A percentile compares a stretch with the other conserved stretches of the same genome.
phyloP scores from a whole-genome alignment of 2,797 vertebrate species.

The Takifugu ocellatus region DNA sequence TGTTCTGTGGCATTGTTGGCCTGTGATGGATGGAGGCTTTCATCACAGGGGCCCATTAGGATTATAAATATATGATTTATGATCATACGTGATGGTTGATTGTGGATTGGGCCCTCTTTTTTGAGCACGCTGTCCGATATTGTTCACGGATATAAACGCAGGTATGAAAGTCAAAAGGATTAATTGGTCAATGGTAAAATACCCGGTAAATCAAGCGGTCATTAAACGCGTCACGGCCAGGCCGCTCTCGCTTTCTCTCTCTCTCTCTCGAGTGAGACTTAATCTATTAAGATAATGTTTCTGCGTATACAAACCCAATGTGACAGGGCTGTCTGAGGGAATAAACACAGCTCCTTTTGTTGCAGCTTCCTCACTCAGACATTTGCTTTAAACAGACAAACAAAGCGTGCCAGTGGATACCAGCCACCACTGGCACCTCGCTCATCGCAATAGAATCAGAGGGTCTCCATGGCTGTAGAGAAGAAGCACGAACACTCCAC shows the following conservation, averaged over 20 bases:
- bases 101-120: slow-evolving; percentile 12
- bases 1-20: slow-evolving; percentile 66
- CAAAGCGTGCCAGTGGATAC: slow-evolving; percentile 56
- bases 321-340: slow-evolving; percentile 59
- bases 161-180: background rate
- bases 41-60: slow-evolving; percentile 54
- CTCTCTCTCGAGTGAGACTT: slow-evolving; percentile 41
- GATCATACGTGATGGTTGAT: slow-evolving; percentile 47
- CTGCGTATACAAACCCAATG: slow-evolving; percentile 52
- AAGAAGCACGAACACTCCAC: background rate
- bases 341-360: slow-evolving; percentile 62
- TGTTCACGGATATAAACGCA: slow-evolving; percentile 3
- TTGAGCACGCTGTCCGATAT: slow-evolving; percentile 9
- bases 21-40: slow-evolving; percentile 59
- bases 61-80: slow-evolving; percentile 66
- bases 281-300: slow-evolving; percentile 61
- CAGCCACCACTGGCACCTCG: slow-evolving; percentile 48
- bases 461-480: background rate
- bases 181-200: background rate
- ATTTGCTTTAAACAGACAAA: slow-evolving; percentile 56
- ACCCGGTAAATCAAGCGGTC: no score
- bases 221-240: background rate
- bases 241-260: slow-evolving; percentile 9
- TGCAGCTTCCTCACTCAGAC: slow-evolving; percentile 54
- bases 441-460: slow-evolving; percentile 26